Evolutionary conservation across 1,140 invertebrate species (phyloP).

Genomic region (Myzus persicae): DNA sequence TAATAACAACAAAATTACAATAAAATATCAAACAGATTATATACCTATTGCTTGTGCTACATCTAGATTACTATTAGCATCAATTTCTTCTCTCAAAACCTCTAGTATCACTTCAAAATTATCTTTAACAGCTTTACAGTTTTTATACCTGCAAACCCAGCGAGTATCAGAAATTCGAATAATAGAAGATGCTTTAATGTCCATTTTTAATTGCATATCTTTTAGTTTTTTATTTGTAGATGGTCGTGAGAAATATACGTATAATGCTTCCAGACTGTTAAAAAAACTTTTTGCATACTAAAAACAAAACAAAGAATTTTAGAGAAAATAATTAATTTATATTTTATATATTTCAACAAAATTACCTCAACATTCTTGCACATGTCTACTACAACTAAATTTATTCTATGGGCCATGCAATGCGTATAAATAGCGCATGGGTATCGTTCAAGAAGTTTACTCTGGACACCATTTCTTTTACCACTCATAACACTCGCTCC

Average conservation of each 20-base stretch:
- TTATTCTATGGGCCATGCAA: background rate
- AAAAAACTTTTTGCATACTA: background rate
- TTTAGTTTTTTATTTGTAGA: background rate
- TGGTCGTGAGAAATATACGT: background rate
- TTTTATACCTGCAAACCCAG: background rate
- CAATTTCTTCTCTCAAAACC: background rate
- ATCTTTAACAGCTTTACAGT: background rate
- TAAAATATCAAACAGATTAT: no score
- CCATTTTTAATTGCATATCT: background rate
- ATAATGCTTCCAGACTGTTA: background rate
- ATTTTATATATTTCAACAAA: background rate
- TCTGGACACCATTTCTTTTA: background rate
- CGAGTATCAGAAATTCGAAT: background rate
- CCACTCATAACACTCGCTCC: background rate
- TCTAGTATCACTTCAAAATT: background rate
- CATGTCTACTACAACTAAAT: background rate
- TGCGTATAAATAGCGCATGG: background rate
- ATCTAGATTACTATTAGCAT: background rate
- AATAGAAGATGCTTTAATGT: background rate
- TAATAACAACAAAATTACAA: background rate
- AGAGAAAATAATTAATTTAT: background rate
- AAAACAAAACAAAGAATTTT: background rate
- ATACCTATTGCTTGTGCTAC: background rate
- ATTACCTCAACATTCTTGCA: background rate
- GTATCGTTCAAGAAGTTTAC: background rate